These are phyloP conservation scores for Idaea straminata DNA, from an alignment of 2,888 invertebrate genomes.

Conservation along the genomic window DNA sequence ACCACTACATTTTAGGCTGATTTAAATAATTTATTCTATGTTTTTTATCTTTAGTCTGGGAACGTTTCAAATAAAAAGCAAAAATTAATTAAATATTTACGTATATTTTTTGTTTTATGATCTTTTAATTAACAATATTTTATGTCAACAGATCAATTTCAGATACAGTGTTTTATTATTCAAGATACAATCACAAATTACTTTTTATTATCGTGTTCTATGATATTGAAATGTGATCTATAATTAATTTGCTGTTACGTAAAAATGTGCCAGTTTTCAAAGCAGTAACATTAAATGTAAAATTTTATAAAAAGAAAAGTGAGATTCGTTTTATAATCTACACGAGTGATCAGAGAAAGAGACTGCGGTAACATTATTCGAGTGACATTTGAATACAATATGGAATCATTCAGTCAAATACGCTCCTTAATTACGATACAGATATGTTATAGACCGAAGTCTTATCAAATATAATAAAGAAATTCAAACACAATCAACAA, in stretches of 20 bases:
- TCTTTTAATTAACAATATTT: conserved; percentile 73
- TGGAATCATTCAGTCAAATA: conserved; percentile 45
- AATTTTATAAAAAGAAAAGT: conserved; percentile 47
- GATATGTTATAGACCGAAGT: conserved; percentile 59
- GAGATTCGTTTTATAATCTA: conserved; percentile 51
- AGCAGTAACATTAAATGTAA: conserved; percentile 51
- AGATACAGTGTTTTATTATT: conserved; percentile 53
- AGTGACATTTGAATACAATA: conserved; percentile 31
- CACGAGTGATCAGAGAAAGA: conserved; percentile 31
- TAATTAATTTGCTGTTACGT: conserved; percentile 45
- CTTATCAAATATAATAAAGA: conserved; percentile 49
- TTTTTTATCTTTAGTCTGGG: background rate
- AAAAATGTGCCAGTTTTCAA: conserved; percentile 54
- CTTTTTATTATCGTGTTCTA: conserved; percentile 38
- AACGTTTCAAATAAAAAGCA: conserved; percentile 42
- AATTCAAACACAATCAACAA: conserved; percentile 77
- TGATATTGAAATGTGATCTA: conserved; percentile 39
- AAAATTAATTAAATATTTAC: conserved; percentile 74
- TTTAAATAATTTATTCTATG: too few species aligned
- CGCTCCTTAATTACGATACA: conserved; percentile 48
- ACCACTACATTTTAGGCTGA: too few species aligned
- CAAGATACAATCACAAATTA: conserved; percentile 39
- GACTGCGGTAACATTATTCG: conserved; percentile 46
- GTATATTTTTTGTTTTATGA: conserved; percentile 74
- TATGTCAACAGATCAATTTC: conserved; percentile 63